Evolutionary conservation across 2,113 vertebrate species (phyloP), one percentile per base, ranked within the genome.

Genomic region (Corythornis madagascariensis): DNA sequence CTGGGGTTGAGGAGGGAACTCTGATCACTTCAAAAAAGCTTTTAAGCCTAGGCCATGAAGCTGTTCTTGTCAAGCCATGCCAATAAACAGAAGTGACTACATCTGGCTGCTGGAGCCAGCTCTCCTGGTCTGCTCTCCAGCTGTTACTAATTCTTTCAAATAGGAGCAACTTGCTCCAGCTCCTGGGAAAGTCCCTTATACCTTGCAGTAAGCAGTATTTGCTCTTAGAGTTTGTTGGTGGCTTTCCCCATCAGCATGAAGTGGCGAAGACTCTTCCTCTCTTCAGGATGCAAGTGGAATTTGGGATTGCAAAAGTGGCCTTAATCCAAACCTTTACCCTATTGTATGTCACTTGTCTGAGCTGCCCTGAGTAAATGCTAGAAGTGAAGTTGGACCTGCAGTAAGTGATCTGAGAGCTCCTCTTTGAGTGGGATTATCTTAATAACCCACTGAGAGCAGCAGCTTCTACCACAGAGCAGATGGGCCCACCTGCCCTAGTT

Each of bases 1-100:
- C 0, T 47, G 35, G 9, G 5, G 0, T 0, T 13, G 33, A 59
- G 38, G 17, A 81, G 8, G 26, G 43, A 63, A 24, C 14, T 74
- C 21, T 67, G 33, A 31, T 83, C 2, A 13, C 17, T 84, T 67
- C 53, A 63, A 35, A 45, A 79, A 89, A 59, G 7, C 15, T 84
- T 63, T 20, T 13, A 55, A 59, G 42, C 20, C 24, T 42, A 26
- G 55, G 17, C 73, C 4, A 3, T 22, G 15, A 60, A 70, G 43
- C 21, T 61, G 9, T 65, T 16, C 13, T 10, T 81, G 11, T 29
- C 18, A 59, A 71, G 42, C 11, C 24, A 38, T 29, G 17, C 7
- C 25, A 33, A 45, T n/a, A 74, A 77, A 35, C 10, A 78, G 42
- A 65, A 77, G n/a, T 8, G 64, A 38, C 20, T 40, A 3, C 18